Conservation (phyloP, 1,140 invertebrate species). For the Rhopalosiphum maidis region DNA sequence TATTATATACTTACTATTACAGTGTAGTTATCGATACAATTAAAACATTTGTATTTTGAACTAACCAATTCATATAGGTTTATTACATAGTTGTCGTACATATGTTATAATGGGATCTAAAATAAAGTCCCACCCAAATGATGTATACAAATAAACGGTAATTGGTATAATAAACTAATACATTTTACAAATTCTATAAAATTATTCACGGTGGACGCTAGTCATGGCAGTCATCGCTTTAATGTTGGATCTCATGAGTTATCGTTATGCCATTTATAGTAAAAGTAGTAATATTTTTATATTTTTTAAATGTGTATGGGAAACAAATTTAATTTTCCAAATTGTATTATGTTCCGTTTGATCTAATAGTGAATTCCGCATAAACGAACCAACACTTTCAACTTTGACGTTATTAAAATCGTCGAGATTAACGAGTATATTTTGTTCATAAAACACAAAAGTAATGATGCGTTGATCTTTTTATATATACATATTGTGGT, state of each 20-base stretch:
- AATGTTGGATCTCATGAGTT: not conserved
- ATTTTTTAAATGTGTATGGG: not conserved
- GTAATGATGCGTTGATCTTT: not conserved
- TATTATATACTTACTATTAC: not conserved
- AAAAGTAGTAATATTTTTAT: not conserved
- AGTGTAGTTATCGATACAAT: not conserved
- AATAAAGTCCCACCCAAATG: not conserved
- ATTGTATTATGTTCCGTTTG: not conserved
- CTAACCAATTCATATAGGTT: not conserved
- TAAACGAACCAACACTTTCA: not conserved
- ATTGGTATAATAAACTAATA: not conserved
- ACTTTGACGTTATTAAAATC: not conserved
- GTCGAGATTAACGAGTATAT: not conserved
- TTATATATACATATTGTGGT: no score
- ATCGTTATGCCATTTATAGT: no score
- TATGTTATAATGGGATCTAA: not conserved
- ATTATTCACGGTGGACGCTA: not conserved
- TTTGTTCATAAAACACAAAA: not conserved
- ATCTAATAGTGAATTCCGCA: not conserved
- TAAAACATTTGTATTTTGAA: not conserved
- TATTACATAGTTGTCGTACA: not conserved
- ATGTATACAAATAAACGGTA: not conserved
- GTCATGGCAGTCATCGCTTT: not conserved
- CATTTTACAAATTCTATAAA: not conserved
- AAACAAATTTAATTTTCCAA: not conserved